Conservation (phyloP, 2,113 vertebrate genomes). For the Megaceryle maxima region DNA sequence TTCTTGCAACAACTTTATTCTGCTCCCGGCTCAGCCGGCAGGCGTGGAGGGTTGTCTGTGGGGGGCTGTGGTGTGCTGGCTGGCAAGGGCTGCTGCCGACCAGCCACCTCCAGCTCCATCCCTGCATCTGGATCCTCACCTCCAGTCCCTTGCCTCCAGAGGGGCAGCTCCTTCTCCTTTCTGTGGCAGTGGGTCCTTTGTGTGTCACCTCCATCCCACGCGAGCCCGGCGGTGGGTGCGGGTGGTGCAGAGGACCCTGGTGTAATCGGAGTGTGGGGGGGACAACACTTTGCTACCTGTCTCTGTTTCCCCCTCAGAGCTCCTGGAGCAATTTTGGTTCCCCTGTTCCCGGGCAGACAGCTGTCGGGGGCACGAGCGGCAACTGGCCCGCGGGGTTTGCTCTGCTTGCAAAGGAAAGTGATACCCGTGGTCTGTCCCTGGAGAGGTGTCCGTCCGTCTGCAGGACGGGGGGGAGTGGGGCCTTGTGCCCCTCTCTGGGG, state of each 20-base stretch:
- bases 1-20: slow-evolving; percentile 57
- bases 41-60: not conserved
- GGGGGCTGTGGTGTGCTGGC: not conserved
- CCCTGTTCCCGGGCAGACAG: slow-evolving; percentile 17
- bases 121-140: not conserved
- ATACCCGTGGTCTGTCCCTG: not conserved
- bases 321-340: not conserved
- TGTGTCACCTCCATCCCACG: not conserved
- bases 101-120: not conserved
- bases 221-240: accelerated
- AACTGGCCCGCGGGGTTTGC: slow-evolving; percentile 3
- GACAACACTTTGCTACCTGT: not conserved
- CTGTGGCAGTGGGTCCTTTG: accelerated
- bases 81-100: not conserved
- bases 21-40: slow-evolving; percentile 4
- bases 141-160: not conserved
- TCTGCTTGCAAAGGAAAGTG: accelerated
- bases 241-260: not conserved
- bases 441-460: not conserved
- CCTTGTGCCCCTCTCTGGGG: not conserved
- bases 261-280: accelerated
- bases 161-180: not conserved
- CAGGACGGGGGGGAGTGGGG: not conserved
- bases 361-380: slow-evolving; percentile 37
- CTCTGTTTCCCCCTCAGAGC: not conserved